Evolutionary conservation across 2,888 invertebrate genomes (phyloP), one percentile per base, ranked within the genome.

Genomic region (Cabera pusaria): DNA sequence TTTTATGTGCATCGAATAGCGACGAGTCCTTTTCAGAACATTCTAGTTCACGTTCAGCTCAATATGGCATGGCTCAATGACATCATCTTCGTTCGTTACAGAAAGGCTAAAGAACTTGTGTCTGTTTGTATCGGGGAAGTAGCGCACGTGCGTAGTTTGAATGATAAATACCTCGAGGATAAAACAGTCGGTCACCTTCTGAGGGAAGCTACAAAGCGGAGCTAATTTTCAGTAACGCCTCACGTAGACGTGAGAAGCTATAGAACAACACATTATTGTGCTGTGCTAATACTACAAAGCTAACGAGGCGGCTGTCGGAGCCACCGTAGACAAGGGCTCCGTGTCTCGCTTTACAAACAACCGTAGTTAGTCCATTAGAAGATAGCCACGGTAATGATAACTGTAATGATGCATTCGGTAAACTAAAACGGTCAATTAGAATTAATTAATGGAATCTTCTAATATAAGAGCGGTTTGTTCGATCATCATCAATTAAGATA

Each of bases 231-330:
- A 63, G 51, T 52, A 67, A 64, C 65, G 59, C 66, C 71, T 72
- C 68, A 68, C 52, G 60, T 59, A 59, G 58, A 73, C 65, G 70
- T 74, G 73, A 66, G 31, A 19, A 31, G 19, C 7, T 36, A 12
- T 35, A 18, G 67, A 73, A 79, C 74, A 77, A 71, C 65, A 57
- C 52, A 45, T 67, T 71, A 68, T 70, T 76, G 64, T 72, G 50
- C 48, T 49, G 36, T 40, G 35, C n/a, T n/a, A n/a, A n/a, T n/a
- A 48, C 49, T 58, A 57, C 58, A 59, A 57, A 57, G 56, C 43
- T 54, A 49, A 50, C 48, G 49, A 52, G 54, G 41, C 51, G 43
- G 42, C 44, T 54, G 46, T 46, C 43, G 42, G 49, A 45, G 39
- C 26, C 34, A 46, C 44, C 36, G 28, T 22, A 37, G 40, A 49